Evolutionary conservation across 2,888 invertebrate species (phyloP).

Genomic region (Sturmia bella): DNA sequence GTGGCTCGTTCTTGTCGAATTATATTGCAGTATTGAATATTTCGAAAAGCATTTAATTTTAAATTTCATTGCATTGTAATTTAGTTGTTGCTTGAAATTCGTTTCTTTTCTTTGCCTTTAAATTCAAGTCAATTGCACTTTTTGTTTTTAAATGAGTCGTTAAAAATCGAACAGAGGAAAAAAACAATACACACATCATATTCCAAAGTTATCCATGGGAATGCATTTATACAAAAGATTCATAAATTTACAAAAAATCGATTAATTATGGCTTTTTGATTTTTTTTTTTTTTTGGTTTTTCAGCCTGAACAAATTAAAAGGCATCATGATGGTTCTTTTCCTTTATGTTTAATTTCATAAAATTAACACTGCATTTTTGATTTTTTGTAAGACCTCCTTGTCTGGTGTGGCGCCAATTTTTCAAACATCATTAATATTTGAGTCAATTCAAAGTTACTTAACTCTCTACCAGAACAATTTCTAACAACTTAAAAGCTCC

Average conservation of each 20-base stretch:
- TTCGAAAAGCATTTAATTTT: conserved; percentile 51
- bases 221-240: conserved; percentile 62
- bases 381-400: conserved; percentile 51
- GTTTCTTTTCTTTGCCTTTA: conserved; percentile 43
- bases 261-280: conserved; percentile 63
- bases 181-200: neutral
- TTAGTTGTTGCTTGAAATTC: conserved; percentile 44
- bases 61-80: conserved; percentile 62
- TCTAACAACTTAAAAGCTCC: conserved; percentile 64
- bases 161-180: conserved; percentile 1
- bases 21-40: conserved; percentile 29
- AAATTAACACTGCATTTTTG: conserved; percentile 43
- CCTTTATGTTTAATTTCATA: conserved; percentile 21
- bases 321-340: conserved; percentile 23
- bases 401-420: conserved; percentile 63
- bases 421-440: conserved; percentile 65
- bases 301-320: conserved; percentile 57
- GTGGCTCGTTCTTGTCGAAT: neutral
- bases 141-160: conserved; percentile 20
- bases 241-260: conserved; percentile 62
- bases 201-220: conserved; percentile 43
- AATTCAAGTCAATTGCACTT: conserved; percentile 55
- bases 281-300: conserved; percentile 12
- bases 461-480: conserved; percentile 11
- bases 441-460: conserved; percentile 13